Percentiles rank a stretch among this genome's conserved stretches.
These are phyloP conservation scores for Bufo gargarizans DNA, from an alignment of 2,113 vertebrate genomes.

Conservation along the genomic window DNA sequence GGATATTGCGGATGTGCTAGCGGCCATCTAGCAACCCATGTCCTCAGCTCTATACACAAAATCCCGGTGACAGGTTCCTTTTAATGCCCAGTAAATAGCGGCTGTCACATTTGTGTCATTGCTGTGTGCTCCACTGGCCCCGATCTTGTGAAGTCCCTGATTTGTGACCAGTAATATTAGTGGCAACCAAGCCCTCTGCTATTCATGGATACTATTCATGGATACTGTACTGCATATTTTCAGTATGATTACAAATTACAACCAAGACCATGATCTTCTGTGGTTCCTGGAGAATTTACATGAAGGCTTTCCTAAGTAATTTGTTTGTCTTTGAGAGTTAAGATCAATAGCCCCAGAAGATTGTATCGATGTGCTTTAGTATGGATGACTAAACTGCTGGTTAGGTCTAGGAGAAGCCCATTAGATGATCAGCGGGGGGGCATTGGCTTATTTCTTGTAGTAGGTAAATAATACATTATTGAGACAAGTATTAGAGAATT, in stretches of 20 bases:
- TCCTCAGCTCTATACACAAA: no score
- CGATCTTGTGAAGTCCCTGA: no score
- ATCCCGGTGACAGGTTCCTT: no score
- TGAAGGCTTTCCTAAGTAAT: constrained; percentile 44
- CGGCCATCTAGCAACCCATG: no score
- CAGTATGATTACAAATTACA: not conserved
- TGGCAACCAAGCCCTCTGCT: no score
- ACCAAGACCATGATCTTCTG: not conserved
- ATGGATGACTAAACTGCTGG: constrained; percentile 43
- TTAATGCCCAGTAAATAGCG: no score
- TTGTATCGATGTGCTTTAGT: constrained; percentile 43
- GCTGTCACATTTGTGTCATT: no score
- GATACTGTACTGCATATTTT: no score
- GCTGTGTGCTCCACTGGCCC: no score
- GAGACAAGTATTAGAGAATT: constrained; percentile 6
- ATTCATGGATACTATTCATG: no score
- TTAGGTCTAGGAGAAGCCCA: constrained; percentile 21
- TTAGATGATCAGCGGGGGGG: constrained; percentile 36
- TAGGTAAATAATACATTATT: constrained; percentile 20
- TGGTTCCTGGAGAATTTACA: constrained; percentile 35
- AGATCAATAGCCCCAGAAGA: constrained; percentile 45
- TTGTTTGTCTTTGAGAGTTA: constrained; percentile 38
- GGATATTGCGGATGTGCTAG: no score
- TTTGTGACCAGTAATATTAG: no score
- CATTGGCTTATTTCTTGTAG: constrained; percentile 5